Evolutionary conservation across 2,113 vertebrate species (phyloP), one percentile per base, ranked within the genome.

Genomic region (Rhipidura dahli): DNA sequence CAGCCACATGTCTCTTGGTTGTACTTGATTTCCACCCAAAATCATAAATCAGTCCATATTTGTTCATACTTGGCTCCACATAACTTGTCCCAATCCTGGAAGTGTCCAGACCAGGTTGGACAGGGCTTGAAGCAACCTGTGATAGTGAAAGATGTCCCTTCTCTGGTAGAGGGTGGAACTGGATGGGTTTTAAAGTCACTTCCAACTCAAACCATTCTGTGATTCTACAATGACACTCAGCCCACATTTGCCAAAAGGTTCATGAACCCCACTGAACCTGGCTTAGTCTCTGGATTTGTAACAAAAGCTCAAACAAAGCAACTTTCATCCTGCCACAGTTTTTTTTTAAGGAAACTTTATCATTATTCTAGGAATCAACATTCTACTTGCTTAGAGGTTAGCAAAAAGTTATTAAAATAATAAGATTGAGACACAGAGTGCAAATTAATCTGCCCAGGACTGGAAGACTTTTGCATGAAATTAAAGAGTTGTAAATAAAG

Each of bases 351-450:
- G 53, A 63, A 96, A 94, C 45, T 42, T 75, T 19, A 91, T 53
- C n/a, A 40, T 86, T 87, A 81, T 65, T 94, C 33, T 84, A 93
- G 63, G 65, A 93, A 92, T 77, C 87, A 92, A 88, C 40, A 37
- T 65, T 90, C 76, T 87, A 53, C 50, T 88, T 77, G 66, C 87
- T 88, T 73, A 71, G 72, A 93, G 87, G 92, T 95, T 94, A 94
- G 85, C 40, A 45, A 93, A 90, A 93, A 95, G 72, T 95, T 96
- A 94, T 96, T 96, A 94, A 95, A 96, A 92, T 92, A 97, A 66
- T 78, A 94, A 78, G 79, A 80, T 81, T 85, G 84, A 91, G 92
- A 87, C 40, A 90, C 69, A 47, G 18, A 68, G 60, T 65, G 51
- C 40, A 92, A 90, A 93, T 84, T 81, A 89, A 92, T 89, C 88